These are phyloP conservation scores for Pantherophis vulpinus DNA, from an alignment of 2,797 vertebrate species.

Conservation along the genomic window DNA sequence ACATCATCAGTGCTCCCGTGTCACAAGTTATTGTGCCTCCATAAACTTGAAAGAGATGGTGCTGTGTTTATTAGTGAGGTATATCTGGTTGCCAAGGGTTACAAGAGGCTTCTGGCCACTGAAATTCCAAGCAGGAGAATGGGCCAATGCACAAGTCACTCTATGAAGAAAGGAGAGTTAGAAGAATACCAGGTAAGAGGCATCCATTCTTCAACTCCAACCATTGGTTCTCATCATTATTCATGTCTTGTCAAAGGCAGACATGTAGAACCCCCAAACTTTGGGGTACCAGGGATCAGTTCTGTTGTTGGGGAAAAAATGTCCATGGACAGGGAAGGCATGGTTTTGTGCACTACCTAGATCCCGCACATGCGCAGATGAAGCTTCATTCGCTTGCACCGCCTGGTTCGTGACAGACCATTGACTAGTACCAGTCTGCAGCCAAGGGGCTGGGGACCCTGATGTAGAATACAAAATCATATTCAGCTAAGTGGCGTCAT, in stretches of 20 bases:
- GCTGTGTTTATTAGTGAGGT: too few species aligned
- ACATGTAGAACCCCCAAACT: background rate
- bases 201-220: background rate
- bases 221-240: background rate
- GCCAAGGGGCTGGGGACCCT: background rate
- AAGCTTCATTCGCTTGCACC: background rate
- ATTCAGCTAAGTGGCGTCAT: background rate
- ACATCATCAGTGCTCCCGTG: background rate
- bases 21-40: background rate
- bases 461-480: background rate
- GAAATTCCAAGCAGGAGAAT: background rate
- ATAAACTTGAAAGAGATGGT: background rate
- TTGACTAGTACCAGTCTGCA: background rate
- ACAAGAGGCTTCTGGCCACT: background rate
- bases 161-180: conserved; percentile 54
- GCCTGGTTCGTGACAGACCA: background rate
- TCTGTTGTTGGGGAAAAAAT: background rate
- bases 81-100: background rate
- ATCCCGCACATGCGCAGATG: background rate
- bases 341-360: background rate
- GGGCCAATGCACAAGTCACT: conserved; percentile 58
- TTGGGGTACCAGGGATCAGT: background rate
- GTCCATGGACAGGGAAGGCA: background rate
- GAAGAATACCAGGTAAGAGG: conserved; percentile 60
- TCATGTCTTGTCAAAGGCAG: background rate